These are phyloP conservation scores for Pandemis corylana DNA, from an alignment of 2,888 invertebrate genomes.

Conservation along the genomic window DNA sequence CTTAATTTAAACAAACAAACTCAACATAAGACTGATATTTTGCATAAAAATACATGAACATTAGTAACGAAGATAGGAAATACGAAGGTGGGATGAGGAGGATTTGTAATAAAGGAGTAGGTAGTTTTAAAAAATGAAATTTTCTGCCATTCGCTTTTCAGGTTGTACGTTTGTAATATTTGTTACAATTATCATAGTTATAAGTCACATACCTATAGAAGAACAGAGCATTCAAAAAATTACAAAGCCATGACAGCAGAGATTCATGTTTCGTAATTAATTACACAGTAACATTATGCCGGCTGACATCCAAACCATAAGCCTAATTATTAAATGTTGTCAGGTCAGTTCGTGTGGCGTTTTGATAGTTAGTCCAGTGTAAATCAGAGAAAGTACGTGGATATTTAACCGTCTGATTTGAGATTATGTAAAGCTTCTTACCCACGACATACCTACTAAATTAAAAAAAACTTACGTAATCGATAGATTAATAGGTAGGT, in stretches of 20 bases:
- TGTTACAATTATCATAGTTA: background rate
- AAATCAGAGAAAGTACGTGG: constrained; percentile 34
- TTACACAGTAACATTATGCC: background rate
- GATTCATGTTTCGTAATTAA: constrained; percentile 3
- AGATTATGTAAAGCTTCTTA: constrained; percentile 37
- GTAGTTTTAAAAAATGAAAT: no score
- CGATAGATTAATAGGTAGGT: constrained; percentile 21
- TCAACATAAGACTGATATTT: no score
- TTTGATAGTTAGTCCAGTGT: constrained; percentile 8
- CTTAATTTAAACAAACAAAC: no score
- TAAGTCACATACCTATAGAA: background rate
- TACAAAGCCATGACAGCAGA: background rate
- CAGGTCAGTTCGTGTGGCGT: constrained; percentile 8
- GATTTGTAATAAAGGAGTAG: no score
- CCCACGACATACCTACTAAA: constrained; percentile 13
- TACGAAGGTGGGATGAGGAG: no score
- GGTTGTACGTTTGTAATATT: background rate
- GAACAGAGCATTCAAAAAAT: background rate
- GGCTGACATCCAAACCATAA: background rate
- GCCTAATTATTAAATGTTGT: constrained; percentile 22
- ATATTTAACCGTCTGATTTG: constrained; percentile 29
- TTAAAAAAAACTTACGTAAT: constrained; percentile 31
- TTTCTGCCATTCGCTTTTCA: no score
- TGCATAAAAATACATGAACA: no score
- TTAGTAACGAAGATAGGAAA: no score